Evolutionary conservation across 2,888 invertebrate species (phyloP), one percentile per base, ranked within the genome.

Genomic region (Agonopterix heracliana): DNA sequence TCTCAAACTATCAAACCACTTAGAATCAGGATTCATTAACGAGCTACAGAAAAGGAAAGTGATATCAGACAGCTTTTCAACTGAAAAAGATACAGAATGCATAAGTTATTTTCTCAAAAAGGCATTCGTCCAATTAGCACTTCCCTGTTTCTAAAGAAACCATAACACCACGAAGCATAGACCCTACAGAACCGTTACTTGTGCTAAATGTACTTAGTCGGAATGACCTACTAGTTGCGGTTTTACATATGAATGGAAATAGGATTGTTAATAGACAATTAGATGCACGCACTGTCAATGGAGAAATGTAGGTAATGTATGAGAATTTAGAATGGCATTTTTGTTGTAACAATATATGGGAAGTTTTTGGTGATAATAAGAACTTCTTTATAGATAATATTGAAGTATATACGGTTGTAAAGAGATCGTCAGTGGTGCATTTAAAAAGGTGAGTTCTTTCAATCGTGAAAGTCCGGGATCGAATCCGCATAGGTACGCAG

Each of bases 201-300:
- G 82, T 47, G 54, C 82, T 69, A 76, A 77, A 82, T 81, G 66
- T 66, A 68, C 64, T 60, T 61, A 63, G 62, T 70, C 61, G 71
- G 70, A 73, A 71, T 73, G 77, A 63, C 79, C 80, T 60, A 74
- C 69, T 74, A 81, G 52, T 56, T 60, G 61, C 50, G 61, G 63
- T 70, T 81, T 77, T 68, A 74, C 78, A 77, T 81, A 71, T 77
- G 75, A 79, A 80, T 80, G 64, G 62, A 59, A 59, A 60, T 63
- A 58, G 61, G 60, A 64, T 64, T 57, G 56, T 52, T 52, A 55
- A 55, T 12, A 13, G 56, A 55, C 52, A 46, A 61, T 58, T 57
- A 54, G 52, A 56, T 51, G 46, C 50, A 45, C 17, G 11, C 46
- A 46, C 36, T 50, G 51, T 51, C 53, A 50, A 54, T 49, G 49